Evolutionary conservation across 2,888 invertebrate species (phyloP).

Genomic region (Dasysyrphus albostriatus): DNA sequence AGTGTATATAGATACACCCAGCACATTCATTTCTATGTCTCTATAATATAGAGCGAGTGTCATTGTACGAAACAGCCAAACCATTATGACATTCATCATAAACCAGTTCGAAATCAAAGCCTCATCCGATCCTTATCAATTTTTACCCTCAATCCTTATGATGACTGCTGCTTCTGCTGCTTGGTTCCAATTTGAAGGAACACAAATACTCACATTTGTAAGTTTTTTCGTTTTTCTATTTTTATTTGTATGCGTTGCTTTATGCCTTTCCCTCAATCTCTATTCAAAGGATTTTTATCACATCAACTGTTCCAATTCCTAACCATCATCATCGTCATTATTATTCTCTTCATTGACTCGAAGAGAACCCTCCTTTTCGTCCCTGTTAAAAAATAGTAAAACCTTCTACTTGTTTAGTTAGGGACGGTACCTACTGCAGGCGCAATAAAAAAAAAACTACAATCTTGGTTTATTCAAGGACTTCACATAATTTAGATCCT

Average conservation of each 20-base stretch:
- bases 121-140: constrained; percentile 74
- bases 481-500: constrained; percentile 46
- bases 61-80: constrained; percentile 44
- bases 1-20: too few relatives aligned
- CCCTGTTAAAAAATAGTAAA: constrained; percentile 5
- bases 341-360: constrained; percentile 51
- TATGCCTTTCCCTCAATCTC: constrained; percentile 34
- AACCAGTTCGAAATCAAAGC: constrained; percentile 68
- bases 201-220: constrained; percentile 66
- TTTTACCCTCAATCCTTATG: constrained; percentile 70
- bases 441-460: constrained; percentile 10
- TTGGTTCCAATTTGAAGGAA: constrained; percentile 66
- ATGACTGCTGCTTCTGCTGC: constrained; percentile 10
- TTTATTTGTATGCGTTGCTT: constrained; percentile 9
- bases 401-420: neutral
- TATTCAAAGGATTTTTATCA: constrained; percentile 74
- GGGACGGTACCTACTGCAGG: neutral
- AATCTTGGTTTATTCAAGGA: constrained; percentile 62
- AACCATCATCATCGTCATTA: constrained; percentile 65
- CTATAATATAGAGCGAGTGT: constrained; percentile 10
- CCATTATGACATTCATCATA: constrained; percentile 73
- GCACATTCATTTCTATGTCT: constrained; percentile 35
- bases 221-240: constrained; percentile 28
- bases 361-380: neutral
- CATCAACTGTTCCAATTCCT: constrained; percentile 72